Base-by-base conservation (phyloP, 1,140 invertebrate species). In the Calephelis virginiensis region DNA sequence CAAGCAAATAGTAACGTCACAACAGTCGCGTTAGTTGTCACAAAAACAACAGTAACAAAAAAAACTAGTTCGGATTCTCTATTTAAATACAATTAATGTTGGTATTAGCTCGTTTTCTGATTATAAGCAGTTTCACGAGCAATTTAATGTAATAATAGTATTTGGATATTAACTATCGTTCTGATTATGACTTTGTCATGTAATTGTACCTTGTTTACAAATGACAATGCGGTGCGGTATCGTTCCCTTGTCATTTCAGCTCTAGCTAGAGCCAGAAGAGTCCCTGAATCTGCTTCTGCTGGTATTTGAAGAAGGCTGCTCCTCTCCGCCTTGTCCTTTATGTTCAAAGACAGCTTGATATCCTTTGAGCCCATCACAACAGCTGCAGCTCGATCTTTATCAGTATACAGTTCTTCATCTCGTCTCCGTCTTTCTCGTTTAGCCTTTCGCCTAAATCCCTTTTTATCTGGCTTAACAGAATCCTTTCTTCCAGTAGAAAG, bases 331-430 rank as follows among this genome's bases (percentile, higher is more conserved):
- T 95, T 94, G 64, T 95, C 93, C 77, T 97, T 97, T 67, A 96
- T 93, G 78, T 94, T 96, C 61, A 97, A 87, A 28, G 95, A 96
- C 68, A 95, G 94, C 77, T 97, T 97, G 46, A 97, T 97, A 80
- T 98, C 96, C 59, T 94, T 91, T 68, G 92, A 94, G 0, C 96
- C 96, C 92, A 97, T 93, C 73, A 96, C 96, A 6, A 97, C 96
- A 1, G 97, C 96, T 0, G 97, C 97, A 0, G 97, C 97, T 9
- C 97, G 89, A 82, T 97, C 97, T 79, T 97, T 98, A 83, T 98
- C 97, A 9, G 96, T 97, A 80, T 97, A 98, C 11, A 96, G 85
- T 79, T 97, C 96, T 67, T 96, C 95, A 73, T 95, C 94, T n/a
- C 92, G 92, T 14, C 93, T 92, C 37, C 93, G 92, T 69, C 92